phyloP scores from a whole-genome alignment of 2,888 invertebrate genomes.

The Ferrisia virgata region DNA sequence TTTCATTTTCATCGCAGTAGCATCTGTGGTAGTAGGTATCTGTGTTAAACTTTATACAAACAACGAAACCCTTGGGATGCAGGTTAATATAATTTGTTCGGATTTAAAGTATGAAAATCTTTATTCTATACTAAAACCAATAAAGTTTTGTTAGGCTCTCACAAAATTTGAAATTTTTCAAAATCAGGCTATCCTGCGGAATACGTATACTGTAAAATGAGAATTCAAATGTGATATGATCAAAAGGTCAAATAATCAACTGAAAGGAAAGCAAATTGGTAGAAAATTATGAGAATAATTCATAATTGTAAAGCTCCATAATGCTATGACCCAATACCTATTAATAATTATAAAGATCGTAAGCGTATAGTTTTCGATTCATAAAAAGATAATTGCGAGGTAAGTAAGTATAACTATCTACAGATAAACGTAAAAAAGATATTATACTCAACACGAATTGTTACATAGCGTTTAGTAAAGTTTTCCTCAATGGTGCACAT shows the following conservation, averaged over 20 bases:
- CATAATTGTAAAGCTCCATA: neutral
- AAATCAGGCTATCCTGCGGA: too few species aligned
- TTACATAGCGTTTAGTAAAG: neutral
- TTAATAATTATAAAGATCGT: neutral
- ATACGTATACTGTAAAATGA: too few species aligned
- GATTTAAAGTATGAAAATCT: too few species aligned
- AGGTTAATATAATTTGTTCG: too few species aligned
- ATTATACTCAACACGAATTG: neutral
- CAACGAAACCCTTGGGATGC: too few species aligned
- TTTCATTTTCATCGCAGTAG: too few species aligned
- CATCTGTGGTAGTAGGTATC: too few species aligned
- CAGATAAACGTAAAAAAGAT: neutral
- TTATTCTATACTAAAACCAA: too few species aligned
- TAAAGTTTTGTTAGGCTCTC: too few species aligned
- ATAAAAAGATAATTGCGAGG: neutral
- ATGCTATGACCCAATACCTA: neutral
- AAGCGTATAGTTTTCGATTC: neutral
- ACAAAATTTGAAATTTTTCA: too few species aligned
- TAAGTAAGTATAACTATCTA: neutral
- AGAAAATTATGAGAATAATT: neutral
- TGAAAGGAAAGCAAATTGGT: neutral
- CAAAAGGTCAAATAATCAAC: neutral
- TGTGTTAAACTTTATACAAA: too few species aligned
- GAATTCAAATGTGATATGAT: neutral
- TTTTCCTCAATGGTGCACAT: neutral